phyloP scores from a whole-genome alignment of 2,888 invertebrate genomes.

The Hartigia nigra region DNA sequence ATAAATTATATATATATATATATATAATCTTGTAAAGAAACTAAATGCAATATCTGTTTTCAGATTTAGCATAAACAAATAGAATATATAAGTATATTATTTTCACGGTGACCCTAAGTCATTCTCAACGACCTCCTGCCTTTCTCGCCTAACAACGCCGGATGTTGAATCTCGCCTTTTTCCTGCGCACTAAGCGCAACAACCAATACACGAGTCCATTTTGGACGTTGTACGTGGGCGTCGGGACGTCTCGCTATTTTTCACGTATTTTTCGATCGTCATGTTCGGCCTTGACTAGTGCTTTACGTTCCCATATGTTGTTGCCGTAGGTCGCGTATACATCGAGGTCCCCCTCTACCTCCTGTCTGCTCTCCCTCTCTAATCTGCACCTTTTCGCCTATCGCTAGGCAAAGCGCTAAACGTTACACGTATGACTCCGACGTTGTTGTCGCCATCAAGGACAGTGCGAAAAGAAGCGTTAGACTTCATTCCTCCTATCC shows the following conservation, averaged over 20 bases:
- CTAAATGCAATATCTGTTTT: too few species aligned
- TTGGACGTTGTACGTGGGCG: not conserved
- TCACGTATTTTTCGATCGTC: slow-evolving; percentile 4
- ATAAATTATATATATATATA: too few species aligned
- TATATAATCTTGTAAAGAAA: too few species aligned
- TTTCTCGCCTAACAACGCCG: not conserved
- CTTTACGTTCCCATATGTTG: not conserved
- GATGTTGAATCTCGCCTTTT: not conserved
- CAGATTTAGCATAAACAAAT: not conserved
- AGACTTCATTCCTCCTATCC: too few species aligned
- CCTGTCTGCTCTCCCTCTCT: not conserved
- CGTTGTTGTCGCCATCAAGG: not conserved
- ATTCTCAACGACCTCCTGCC: not conserved
- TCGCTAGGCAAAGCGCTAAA: not conserved
- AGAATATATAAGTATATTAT: not conserved
- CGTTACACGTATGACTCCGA: not conserved
- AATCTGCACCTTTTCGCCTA: not conserved
- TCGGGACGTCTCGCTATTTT: not conserved
- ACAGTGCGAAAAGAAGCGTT: not conserved
- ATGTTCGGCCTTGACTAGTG: not conserved
- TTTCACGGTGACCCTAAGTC: not conserved
- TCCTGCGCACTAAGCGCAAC: not conserved
- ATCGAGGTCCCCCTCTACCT: not conserved
- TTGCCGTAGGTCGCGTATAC: slow-evolving; percentile 1
- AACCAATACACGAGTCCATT: not conserved